Conservation (phyloP, 37 sponge, comb jelly and placozoan species). For the Haliclona indistincta region DNA sequence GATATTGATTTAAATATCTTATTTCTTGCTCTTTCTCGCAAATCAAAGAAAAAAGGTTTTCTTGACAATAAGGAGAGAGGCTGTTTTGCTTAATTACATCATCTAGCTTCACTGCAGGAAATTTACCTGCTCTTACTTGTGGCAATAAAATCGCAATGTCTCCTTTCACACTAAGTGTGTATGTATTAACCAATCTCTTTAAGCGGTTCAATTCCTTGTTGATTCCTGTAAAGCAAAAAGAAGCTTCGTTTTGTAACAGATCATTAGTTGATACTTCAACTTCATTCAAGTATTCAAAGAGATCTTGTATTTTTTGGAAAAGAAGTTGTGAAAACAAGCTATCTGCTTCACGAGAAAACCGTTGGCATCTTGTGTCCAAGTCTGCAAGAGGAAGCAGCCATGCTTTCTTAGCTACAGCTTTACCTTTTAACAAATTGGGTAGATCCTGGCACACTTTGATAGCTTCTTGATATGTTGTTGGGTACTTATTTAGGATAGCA, state of each 20-base stretch:
- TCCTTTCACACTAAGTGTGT: not conserved
- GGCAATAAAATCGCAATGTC: conserved; percentile 11
- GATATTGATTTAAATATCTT: no score
- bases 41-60: not conserved
- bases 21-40: conserved; percentile 33
- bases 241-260: conserved; percentile 4
- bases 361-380: conserved; percentile 10
- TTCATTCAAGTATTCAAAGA: conserved; percentile 5
- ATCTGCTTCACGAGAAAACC: conserved; percentile 1
- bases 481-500: not conserved
- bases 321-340: conserved; percentile 17
- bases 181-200: not conserved
- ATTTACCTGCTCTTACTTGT: conserved; percentile 6
- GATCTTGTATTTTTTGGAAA: conserved; percentile 18
- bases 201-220: conserved; percentile 6
- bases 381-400: conserved; percentile 23
- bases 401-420: conserved; percentile 25
- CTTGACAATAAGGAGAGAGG: conserved; percentile 20
- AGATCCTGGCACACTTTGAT: conserved; percentile 2
- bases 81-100: not conserved
- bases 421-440: not conserved
- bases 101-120: conserved; percentile 17
- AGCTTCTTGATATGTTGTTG: conserved; percentile 25
- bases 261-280: conserved; percentile 16
- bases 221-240: not conserved